phyloP scores from a whole-genome alignment of 2,113 vertebrate species.

The Hydropotes inermis region DNA sequence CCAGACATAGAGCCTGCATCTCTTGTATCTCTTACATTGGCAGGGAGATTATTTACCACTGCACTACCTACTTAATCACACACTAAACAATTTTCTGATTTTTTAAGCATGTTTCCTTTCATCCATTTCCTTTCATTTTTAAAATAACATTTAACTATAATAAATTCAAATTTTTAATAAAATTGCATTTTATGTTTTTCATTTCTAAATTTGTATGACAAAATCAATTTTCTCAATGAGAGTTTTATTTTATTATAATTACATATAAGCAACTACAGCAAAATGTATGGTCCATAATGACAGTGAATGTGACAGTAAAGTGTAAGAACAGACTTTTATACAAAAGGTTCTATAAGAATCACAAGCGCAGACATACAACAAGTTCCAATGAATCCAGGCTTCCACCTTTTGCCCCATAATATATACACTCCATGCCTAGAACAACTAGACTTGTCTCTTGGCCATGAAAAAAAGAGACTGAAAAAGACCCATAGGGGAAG shows the following conservation, averaged over 20 bases:
- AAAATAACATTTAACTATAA: background rate
- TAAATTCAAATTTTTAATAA: background rate
- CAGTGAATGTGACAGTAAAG: constrained; percentile 68
- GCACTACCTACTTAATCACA: background rate
- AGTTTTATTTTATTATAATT: constrained; percentile 54
- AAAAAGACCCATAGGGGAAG: background rate
- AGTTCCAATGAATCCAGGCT: constrained; percentile 64
- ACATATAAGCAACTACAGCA: constrained; percentile 69
- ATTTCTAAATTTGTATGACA: background rate
- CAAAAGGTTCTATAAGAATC: constrained; percentile 65
- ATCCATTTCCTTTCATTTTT: background rate
- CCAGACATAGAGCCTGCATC: background rate
- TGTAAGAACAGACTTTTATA: constrained; percentile 65
- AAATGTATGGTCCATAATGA: constrained; percentile 64
- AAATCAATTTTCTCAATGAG: background rate
- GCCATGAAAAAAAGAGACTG: background rate
- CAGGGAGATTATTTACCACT: background rate
- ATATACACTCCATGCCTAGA: background rate
- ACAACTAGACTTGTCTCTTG: background rate
- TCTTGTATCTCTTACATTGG: background rate
- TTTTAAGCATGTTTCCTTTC: background rate
- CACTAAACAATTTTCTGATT: background rate
- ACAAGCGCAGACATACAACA: constrained; percentile 65
- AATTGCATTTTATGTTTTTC: background rate
- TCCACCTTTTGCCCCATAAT: constrained; percentile 45